Conservation (phyloP, 92 coral and sea anemone genomes). For the Epizoanthus ramosus region DNA sequence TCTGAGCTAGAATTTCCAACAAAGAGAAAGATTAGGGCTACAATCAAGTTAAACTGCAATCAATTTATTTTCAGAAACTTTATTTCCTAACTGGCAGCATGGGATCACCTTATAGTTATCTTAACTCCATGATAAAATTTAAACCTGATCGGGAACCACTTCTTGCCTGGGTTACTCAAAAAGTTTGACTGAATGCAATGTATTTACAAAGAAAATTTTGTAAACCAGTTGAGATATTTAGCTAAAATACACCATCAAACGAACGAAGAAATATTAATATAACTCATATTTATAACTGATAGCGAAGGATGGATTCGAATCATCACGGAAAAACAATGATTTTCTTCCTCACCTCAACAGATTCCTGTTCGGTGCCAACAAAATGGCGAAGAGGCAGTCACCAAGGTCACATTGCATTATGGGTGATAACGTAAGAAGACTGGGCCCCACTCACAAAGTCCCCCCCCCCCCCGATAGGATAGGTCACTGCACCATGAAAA, state of each 20-base stretch:
- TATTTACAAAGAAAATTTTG: background rate
- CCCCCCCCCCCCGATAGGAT: too few relatives aligned
- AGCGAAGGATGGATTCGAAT: slow-evolving; percentile 51
- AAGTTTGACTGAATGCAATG: background rate
- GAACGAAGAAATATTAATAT: background rate
- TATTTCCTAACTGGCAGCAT: background rate
- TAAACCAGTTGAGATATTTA: background rate
- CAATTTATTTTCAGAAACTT: background rate
- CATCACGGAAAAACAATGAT: slow-evolving; percentile 36
- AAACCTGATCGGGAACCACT: background rate
- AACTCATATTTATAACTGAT: background rate
- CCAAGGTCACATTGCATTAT: slow-evolving; percentile 54
- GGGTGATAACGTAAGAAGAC: slow-evolving; percentile 47
- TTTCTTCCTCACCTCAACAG: slow-evolving; percentile 58
- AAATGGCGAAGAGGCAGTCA: slow-evolving; percentile 86
- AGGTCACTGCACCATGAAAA: too few relatives aligned
- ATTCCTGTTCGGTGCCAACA: slow-evolving; percentile 67
- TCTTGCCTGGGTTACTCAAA: background rate
- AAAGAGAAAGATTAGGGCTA: background rate
- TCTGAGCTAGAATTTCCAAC: background rate
- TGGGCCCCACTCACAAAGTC: slow-evolving; percentile 16
- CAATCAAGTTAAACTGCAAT: background rate
- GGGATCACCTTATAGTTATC: background rate
- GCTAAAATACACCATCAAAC: background rate
- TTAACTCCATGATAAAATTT: background rate